Percentiles rank a stretch among this genome's conserved stretches.
Evolutionary conservation across 1,140 invertebrate species (phyloP).

Genomic region (Dreissena rostriformis): DNA sequence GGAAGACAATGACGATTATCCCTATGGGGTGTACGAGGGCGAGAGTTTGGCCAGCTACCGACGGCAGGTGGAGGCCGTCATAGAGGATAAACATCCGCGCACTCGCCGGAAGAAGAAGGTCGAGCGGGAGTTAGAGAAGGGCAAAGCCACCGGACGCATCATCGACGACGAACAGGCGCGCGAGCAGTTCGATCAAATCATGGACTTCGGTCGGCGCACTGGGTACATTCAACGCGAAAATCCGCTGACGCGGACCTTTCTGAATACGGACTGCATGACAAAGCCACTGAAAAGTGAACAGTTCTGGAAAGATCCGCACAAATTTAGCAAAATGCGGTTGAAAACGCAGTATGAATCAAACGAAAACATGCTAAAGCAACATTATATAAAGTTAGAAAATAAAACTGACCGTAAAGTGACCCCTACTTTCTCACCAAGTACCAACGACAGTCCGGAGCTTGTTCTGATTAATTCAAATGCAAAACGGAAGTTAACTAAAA

Average conservation of each 20-base stretch:
- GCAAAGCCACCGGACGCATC: constrained; percentile 27
- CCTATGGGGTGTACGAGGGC: constrained; percentile 42
- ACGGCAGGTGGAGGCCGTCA: constrained; percentile 36
- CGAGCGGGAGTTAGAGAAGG: neutral
- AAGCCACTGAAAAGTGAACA: neutral
- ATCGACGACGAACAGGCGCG: constrained; percentile 32
- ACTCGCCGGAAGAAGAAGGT: constrained; percentile 32
- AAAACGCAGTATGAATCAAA: neutral
- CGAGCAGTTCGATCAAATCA: constrained; percentile 43
- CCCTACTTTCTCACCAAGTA: too few relatives aligned
- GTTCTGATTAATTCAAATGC: too few relatives aligned
- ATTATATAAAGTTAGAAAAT: neutral
- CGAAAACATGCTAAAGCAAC: neutral
- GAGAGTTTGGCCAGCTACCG: constrained; percentile 29
- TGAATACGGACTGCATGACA: neutral
- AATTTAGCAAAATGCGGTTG: neutral
- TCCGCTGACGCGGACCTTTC: neutral
- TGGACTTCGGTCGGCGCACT: constrained; percentile 20
- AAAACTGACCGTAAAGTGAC: too few relatives aligned
- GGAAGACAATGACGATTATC: constrained; percentile 48
- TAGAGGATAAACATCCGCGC: constrained; percentile 38
- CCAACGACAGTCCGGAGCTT: too few relatives aligned
- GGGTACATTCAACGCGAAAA: neutral
- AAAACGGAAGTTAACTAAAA: too few relatives aligned
- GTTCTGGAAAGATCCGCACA: neutral